phyloP scores from a whole-genome alignment of 2,888 invertebrate genomes.

The Scaeva pyrastri region DNA sequence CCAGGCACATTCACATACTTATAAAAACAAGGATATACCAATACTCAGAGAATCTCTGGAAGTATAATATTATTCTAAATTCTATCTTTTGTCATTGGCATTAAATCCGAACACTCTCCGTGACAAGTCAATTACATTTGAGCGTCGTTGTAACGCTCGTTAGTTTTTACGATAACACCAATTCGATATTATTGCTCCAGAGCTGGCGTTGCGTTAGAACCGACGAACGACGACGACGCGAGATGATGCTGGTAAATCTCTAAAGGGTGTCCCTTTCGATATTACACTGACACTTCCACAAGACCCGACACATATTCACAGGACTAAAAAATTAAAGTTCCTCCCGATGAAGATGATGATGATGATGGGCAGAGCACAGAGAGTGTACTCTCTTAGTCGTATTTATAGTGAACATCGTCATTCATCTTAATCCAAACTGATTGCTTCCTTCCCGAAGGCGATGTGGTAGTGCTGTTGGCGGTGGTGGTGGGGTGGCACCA shows the following conservation, averaged over 20 bases:
- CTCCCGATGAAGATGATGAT: not conserved
- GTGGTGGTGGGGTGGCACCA: not conserved
- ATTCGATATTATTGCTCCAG: constrained; percentile 52
- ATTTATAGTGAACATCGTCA: constrained; percentile 55
- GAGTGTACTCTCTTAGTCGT: constrained; percentile 6
- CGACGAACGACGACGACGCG: not conserved
- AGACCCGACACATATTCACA: constrained; percentile 25
- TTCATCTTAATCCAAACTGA: constrained; percentile 76
- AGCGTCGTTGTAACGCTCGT: constrained; percentile 56
- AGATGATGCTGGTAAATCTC: constrained; percentile 35
- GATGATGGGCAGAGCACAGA: not conserved
- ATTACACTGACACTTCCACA: not conserved
- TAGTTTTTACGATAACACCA: constrained; percentile 73
- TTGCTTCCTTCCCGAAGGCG: constrained; percentile 56
- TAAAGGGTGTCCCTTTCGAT: constrained; percentile 11
- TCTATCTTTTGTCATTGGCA: constrained; percentile 40
- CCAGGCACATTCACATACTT: too few species aligned
- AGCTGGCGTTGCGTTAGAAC: not conserved
- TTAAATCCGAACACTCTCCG: constrained; percentile 53
- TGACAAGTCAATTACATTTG: constrained; percentile 66
- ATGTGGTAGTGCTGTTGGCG: not conserved
- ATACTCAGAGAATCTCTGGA: not conserved
- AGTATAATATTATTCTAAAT: constrained; percentile 48
- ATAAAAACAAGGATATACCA: too few species aligned
- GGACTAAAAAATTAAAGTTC: constrained; percentile 68